phyloP scores from a whole-genome alignment of 2,113 vertebrate species.

The Mustela lutreola region DNA sequence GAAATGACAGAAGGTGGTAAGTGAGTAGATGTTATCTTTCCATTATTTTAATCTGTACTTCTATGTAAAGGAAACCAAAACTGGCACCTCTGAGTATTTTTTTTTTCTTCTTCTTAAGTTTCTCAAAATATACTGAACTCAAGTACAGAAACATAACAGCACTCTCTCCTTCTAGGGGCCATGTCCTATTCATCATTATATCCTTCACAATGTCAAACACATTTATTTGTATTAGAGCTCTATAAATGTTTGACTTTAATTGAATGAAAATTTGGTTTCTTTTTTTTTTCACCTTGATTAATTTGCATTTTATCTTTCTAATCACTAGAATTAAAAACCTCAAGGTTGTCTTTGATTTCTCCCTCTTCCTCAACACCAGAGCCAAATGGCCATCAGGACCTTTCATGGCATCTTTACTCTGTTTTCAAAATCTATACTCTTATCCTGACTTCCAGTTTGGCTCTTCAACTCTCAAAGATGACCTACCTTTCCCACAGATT shows the following conservation, averaged over 20 bases:
- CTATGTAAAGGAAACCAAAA: background rate
- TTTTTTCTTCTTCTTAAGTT: background rate
- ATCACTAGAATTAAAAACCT: background rate
- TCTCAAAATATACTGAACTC: background rate
- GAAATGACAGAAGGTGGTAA: background rate
- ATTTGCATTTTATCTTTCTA: background rate
- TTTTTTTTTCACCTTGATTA: background rate
- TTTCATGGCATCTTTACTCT: background rate
- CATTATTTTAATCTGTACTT: background rate
- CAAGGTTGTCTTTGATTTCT: background rate
- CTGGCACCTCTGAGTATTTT: background rate
- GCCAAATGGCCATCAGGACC: background rate
- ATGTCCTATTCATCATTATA: background rate
- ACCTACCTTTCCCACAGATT: background rate
- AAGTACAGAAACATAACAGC: background rate
- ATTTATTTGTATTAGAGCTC: background rate
- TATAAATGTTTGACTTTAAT: background rate
- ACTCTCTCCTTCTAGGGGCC: background rate
- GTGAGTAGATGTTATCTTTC: background rate
- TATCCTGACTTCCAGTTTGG: background rate
- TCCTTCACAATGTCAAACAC: background rate
- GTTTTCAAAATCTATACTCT: background rate
- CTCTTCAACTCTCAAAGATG: background rate
- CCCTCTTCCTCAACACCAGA: background rate
- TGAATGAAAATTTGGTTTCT: background rate